These are phyloP conservation scores for Poecilia picta DNA, from an alignment of 2,797 vertebrate genomes.

Conservation along the genomic window DNA sequence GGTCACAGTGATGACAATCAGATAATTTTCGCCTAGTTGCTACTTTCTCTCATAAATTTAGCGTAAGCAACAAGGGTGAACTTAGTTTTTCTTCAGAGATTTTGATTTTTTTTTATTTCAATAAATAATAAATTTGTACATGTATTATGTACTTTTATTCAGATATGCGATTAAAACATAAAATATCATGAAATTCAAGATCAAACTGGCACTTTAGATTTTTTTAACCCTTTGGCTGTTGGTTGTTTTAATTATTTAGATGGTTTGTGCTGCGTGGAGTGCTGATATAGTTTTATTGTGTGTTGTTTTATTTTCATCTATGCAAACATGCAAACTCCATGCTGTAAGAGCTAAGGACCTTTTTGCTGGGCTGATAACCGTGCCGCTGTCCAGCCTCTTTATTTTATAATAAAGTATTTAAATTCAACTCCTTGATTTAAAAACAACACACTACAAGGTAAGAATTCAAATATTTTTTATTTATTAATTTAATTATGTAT, in stretches of 20 bases:
- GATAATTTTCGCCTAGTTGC: not conserved
- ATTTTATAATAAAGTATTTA: not conserved
- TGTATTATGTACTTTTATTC: not conserved
- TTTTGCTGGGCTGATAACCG: not conserved
- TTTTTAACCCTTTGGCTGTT: no score
- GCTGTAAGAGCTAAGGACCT: not conserved
- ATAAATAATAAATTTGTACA: not conserved
- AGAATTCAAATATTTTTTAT: constrained; percentile 85
- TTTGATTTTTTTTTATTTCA: not conserved
- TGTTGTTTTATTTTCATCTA: not conserved
- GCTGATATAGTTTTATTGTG: not conserved
- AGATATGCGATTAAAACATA: not conserved
- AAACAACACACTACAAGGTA: constrained; percentile 64
- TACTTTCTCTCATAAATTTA: not conserved
- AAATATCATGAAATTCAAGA: not conserved
- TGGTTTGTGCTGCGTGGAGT: not conserved
- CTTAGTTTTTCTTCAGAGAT: not conserved
- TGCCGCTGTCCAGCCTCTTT: not conserved
- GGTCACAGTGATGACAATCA: not conserved
- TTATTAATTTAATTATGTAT: constrained; percentile 84
- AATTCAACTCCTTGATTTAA: not conserved
- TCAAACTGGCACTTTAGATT: no score
- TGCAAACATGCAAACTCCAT: not conserved
- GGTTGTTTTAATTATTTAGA: no score
- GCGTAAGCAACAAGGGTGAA: not conserved